phyloP scores from a whole-genome alignment of 2,113 vertebrate genomes.

The Scortum barcoo region DNA sequence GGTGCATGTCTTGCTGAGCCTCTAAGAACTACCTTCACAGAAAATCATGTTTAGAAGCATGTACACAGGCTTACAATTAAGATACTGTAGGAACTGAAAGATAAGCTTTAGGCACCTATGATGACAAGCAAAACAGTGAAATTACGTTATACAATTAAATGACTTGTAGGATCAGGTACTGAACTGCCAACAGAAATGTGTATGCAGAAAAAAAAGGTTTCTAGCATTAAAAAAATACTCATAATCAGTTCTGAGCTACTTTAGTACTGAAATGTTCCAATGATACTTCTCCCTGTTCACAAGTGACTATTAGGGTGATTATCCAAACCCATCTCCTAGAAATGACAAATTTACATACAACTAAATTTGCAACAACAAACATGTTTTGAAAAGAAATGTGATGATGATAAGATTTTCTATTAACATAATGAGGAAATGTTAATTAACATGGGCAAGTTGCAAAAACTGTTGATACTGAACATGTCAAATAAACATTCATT shows the following conservation, averaged over 20 bases:
- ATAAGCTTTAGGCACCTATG: not conserved
- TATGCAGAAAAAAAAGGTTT: not conserved
- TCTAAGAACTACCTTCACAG: not conserved
- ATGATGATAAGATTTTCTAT: not conserved
- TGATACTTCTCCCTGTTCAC: not conserved
- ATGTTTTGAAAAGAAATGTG: not conserved
- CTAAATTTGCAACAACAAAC: not conserved
- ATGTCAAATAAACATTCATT: not conserved
- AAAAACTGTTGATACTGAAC: not conserved
- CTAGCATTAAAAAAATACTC: not conserved
- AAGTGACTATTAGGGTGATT: not conserved
- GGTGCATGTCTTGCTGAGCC: not conserved
- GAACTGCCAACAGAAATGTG: not conserved
- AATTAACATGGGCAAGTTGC: constrained; percentile 1
- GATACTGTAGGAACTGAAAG: not conserved
- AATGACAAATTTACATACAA: too few species aligned
- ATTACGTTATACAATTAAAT: not conserved
- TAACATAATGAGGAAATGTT: not conserved
- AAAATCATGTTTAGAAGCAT: not conserved
- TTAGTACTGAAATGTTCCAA: not conserved
- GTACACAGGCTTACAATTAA: not conserved
- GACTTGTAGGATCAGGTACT: not conserved
- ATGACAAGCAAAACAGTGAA: not conserved
- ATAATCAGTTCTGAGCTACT: too few species aligned
- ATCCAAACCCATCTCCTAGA: not conserved